phyloP scores from a whole-genome alignment of 2,797 vertebrate species.

The Hoplostethus mediterraneus region DNA sequence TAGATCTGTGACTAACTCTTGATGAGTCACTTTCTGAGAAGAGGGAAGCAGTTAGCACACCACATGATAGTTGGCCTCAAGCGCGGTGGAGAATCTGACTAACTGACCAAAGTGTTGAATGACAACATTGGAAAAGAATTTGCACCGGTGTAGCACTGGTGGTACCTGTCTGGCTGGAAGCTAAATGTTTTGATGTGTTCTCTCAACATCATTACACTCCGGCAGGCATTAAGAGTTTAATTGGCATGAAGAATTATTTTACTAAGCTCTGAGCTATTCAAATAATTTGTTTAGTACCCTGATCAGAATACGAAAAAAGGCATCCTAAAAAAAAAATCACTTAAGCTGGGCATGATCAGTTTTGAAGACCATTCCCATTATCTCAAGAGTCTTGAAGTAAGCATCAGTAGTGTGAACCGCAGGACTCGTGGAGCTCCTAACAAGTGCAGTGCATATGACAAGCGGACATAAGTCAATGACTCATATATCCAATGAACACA shows the following conservation, averaged over 20 bases:
- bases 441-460: neutral
- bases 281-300: too few species aligned
- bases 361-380: too few species aligned
- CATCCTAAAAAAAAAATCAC: too few species aligned
- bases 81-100: slow-evolving; percentile 53
- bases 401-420: too few species aligned
- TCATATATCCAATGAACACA: slow-evolving; percentile 1
- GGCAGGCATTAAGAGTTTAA: too few species aligned
- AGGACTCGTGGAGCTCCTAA: too few species aligned
- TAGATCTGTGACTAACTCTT: slow-evolving; percentile 75
- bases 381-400: too few species aligned
- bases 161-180: slow-evolving; percentile 6
- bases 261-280: too few species aligned
- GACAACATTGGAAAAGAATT: slow-evolving; percentile 54
- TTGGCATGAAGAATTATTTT: too few species aligned
- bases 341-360: too few species aligned
- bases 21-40: slow-evolving; percentile 79
- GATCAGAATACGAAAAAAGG: too few species aligned
- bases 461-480: neutral
- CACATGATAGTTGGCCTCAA: slow-evolving; percentile 68
- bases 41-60: slow-evolving; percentile 64
- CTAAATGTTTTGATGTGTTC: neutral
- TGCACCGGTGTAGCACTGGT: slow-evolving; percentile 26
- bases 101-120: slow-evolving; percentile 50
- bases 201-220: neutral